These are phyloP conservation scores for Drosophila rubida DNA, from an alignment of 2,888 invertebrate species.

Conservation along the genomic window DNA sequence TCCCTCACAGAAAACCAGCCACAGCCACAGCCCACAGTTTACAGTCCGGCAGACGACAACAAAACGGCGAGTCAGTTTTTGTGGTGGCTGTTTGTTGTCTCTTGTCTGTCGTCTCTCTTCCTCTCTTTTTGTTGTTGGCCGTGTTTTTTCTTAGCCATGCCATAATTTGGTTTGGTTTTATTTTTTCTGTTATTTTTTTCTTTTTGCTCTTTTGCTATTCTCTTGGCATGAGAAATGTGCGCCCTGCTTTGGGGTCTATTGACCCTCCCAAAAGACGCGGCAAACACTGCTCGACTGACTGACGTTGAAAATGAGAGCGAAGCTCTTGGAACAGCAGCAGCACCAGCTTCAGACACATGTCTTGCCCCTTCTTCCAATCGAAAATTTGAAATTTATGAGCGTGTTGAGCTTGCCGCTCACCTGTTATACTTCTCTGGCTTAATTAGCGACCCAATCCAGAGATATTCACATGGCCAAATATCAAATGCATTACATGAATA, in stretches of 20 bases:
- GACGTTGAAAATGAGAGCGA: constrained; percentile 64
- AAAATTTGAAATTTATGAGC: constrained; percentile 31
- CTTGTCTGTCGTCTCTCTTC: constrained; percentile 30
- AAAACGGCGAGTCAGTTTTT: constrained; percentile 53
- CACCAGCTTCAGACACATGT: neutral
- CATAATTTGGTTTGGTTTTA: constrained; percentile 59
- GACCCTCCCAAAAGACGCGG: constrained; percentile 45
- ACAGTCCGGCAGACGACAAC: constrained; percentile 46
- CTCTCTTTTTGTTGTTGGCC: constrained; percentile 16
- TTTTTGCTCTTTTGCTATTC: constrained; percentile 34
- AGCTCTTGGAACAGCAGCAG: constrained; percentile 17
- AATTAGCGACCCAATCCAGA: constrained; percentile 38
- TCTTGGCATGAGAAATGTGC: constrained; percentile 54
- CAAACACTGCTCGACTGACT: constrained; percentile 42
- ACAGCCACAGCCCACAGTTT: constrained; percentile 5
- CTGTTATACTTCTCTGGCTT: constrained; percentile 18
- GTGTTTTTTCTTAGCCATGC: constrained; percentile 53
- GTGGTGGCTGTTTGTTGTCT: constrained; percentile 24
- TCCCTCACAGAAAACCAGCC: constrained; percentile 10
- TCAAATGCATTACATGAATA: constrained; percentile 22
- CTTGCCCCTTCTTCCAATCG: neutral
- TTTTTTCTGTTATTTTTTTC: neutral
- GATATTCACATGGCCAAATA: constrained; percentile 46
- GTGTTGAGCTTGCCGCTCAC: constrained; percentile 30
- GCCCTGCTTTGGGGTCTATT: constrained; percentile 62